Percentiles rank a stretch among this genome's conserved stretches.
Evolutionary conservation across 2,113 vertebrate genomes (phyloP).

Genomic region (Parus major): DNA sequence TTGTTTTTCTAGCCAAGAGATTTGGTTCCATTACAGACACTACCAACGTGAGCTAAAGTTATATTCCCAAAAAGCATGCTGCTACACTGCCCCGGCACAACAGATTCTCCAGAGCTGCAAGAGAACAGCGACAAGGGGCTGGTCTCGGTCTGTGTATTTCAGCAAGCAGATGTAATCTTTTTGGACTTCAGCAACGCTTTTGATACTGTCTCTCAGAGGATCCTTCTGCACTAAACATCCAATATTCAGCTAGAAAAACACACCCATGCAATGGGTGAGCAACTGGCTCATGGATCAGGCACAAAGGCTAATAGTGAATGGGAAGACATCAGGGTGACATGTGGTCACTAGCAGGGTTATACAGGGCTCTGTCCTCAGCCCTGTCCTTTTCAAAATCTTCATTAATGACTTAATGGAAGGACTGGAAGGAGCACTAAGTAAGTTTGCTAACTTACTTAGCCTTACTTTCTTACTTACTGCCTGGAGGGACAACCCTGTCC

Average conservation of each 20-base stretch:
- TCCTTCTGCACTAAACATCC: neutral
- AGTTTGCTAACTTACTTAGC: no score
- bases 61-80: neutral
- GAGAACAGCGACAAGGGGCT: neutral
- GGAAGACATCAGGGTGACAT: neutral
- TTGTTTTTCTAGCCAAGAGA: neutral
- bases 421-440: neutral
- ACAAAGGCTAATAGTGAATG: neutral
- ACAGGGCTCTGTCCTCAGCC: neutral
- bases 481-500: accelerated
- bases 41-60: neutral
- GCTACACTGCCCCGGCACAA: neutral
- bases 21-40: neutral
- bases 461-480: no score
- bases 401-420: neutral
- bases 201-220: neutral
- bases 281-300: accelerated
- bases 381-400: neutral
- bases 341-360: neutral
- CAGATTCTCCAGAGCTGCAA: neutral
- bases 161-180: neutral
- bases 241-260: neutral
- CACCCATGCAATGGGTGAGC: no score
- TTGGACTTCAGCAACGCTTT: neutral
- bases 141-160: neutral